Evolutionary conservation across 2,797 vertebrate genomes (phyloP).

Genomic region (Pelodytes ibericus): DNA sequence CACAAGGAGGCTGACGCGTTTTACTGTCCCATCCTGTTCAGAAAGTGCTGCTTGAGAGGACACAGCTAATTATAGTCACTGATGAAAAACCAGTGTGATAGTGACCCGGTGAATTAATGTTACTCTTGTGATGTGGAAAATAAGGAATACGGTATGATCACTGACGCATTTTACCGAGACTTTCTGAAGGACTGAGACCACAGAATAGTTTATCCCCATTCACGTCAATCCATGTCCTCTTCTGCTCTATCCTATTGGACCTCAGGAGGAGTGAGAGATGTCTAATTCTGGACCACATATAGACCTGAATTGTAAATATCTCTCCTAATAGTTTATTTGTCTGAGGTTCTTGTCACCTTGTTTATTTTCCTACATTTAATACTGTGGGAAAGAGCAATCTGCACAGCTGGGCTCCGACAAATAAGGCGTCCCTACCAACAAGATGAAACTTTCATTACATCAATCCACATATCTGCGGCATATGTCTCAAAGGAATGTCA

Average conservation of each 20-base stretch:
- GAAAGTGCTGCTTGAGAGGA: no score
- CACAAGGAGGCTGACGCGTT: no score
- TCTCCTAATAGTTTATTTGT: neutral
- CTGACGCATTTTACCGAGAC: neutral
- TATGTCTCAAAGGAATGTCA: constrained; percentile 1
- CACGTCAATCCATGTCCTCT: no score
- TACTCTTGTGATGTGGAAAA: constrained; percentile 6
- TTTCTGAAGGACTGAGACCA: no score
- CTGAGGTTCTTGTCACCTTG: neutral
- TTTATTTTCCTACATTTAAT: neutral
- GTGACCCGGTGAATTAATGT: neutral
- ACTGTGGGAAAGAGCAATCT: neutral
- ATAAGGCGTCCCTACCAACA: neutral
- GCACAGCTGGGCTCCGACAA: neutral
- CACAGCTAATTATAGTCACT: no score
- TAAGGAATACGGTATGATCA: neutral
- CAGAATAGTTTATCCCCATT: no score
- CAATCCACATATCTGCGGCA: constrained; percentile 1
- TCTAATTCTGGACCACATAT: no score
- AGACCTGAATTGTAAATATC: no score
- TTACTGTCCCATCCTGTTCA: no score
- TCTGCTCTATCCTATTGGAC: no score
- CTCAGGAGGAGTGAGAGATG: no score
- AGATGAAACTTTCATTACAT: constrained; percentile 3
- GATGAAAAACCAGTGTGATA: no score